Conservation (phyloP, 2,797 vertebrate species). For the Liparis tanakae region DNA sequence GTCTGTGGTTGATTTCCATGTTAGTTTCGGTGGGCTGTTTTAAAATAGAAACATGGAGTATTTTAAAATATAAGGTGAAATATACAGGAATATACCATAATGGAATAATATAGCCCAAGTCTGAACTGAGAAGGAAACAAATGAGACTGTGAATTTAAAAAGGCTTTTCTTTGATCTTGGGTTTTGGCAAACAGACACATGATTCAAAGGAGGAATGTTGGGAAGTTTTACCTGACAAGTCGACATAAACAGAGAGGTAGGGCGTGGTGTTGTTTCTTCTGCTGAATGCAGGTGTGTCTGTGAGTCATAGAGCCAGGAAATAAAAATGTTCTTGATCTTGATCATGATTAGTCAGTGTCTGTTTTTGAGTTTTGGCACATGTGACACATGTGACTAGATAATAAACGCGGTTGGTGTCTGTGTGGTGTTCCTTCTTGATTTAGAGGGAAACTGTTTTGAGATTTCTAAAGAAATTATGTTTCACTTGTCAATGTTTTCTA, state of each 20-base stretch:
- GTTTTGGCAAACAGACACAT: not conserved
- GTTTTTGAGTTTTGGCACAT: not conserved
- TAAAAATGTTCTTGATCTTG: not conserved
- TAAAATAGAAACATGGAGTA: not conserved
- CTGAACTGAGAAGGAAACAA: not conserved
- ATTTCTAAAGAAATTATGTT: not conserved
- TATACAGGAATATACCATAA: not conserved
- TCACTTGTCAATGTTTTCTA: not conserved
- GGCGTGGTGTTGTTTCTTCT: not conserved
- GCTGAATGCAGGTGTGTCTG: slow-evolving; percentile 19
- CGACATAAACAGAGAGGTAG: not conserved
- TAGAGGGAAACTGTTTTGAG: not conserved
- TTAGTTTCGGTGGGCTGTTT: not conserved
- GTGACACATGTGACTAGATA: not conserved
- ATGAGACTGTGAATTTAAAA: not conserved
- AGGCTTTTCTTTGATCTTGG: not conserved
- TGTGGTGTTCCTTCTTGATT: not conserved
- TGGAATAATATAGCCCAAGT: too few relatives aligned
- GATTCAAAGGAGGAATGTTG: too few relatives aligned
- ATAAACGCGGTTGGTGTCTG: too few relatives aligned
- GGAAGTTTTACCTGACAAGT: not conserved
- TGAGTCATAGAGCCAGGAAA: not conserved
- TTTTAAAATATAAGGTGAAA: not conserved
- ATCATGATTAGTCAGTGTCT: not conserved
- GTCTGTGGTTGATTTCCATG: not conserved